These are phyloP conservation scores for Leptinotarsa defecta DNA, from an alignment of 1,140 invertebrate genomes.

Conservation along the genomic window DNA sequence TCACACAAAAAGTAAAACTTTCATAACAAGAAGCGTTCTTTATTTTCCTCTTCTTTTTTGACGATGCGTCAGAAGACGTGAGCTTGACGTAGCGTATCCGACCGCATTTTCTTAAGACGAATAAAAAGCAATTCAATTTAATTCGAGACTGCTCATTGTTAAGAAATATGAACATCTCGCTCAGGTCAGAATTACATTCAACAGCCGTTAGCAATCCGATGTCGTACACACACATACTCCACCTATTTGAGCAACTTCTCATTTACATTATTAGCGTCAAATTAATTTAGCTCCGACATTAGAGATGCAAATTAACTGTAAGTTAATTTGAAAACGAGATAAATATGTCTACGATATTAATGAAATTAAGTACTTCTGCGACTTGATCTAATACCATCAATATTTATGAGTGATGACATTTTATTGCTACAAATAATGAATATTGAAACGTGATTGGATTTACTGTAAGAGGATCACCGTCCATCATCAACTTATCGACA, in stretches of 20 bases:
- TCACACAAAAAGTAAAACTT: background rate
- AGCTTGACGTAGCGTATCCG: conserved; percentile 24
- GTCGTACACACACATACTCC: conserved; percentile 16
- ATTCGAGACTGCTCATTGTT: conserved; percentile 25
- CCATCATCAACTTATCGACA: conserved; percentile 4
- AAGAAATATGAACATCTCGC: conserved; percentile 30
- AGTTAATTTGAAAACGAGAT: conserved; percentile 50
- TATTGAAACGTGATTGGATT: background rate
- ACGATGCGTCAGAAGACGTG: conserved; percentile 16
- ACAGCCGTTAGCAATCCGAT: conserved; percentile 18
- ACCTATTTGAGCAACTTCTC: conserved; percentile 33
- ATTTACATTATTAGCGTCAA: conserved; percentile 51
- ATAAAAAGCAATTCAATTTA: conserved; percentile 35
- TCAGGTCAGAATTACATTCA: conserved; percentile 21
- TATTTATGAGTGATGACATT: conserved; percentile 41
- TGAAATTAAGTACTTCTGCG: conserved; percentile 45
- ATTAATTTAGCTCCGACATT: conserved; percentile 51
- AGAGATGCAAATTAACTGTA: conserved; percentile 50
- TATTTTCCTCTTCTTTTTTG: conserved; percentile 6
- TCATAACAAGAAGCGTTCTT: background rate
- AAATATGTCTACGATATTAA: conserved; percentile 50
- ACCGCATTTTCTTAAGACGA: conserved; percentile 25
- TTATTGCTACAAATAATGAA: conserved; percentile 14
- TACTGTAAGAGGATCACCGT: background rate
- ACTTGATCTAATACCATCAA: conserved; percentile 40